phyloP scores from a whole-genome alignment of 2,888 invertebrate species.

The Drosophila atripex region DNA sequence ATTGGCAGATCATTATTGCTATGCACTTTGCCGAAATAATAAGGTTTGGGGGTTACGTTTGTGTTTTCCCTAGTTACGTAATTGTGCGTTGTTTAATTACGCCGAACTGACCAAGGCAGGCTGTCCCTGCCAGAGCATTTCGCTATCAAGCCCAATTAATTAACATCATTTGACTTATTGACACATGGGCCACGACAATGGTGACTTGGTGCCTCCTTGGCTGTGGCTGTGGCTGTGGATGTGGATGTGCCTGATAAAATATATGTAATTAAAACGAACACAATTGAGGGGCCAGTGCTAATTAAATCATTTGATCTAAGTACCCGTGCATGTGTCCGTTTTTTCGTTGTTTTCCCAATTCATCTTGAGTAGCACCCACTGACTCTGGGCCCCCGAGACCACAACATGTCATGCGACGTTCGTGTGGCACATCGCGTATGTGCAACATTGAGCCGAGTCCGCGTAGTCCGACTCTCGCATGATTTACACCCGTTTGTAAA shows the following conservation, averaged over 20 bases:
- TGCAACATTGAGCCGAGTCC: slow-evolving; percentile 19
- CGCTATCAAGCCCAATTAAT: slow-evolving; percentile 75
- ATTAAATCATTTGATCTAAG: slow-evolving; percentile 68
- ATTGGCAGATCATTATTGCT: slow-evolving; percentile 16
- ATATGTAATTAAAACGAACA: slow-evolving; percentile 73
- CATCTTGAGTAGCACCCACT: slow-evolving; percentile 11
- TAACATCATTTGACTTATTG: slow-evolving; percentile 81
- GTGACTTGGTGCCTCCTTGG: slow-evolving; percentile 23
- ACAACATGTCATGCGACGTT: slow-evolving; percentile 53
- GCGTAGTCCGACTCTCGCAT: slow-evolving; percentile 6
- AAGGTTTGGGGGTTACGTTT: slow-evolving; percentile 7
- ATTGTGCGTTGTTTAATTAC: slow-evolving; percentile 58
- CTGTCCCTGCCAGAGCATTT: slow-evolving; percentile 53
- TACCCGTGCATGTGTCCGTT: slow-evolving; percentile 24
- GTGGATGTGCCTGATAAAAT: slow-evolving; percentile 60
- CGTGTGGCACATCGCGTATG: slow-evolving; percentile 34
- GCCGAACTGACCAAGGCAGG: slow-evolving; percentile 55
- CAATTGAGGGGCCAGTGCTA: slow-evolving; percentile 74
- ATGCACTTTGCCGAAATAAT: slow-evolving; percentile 21
- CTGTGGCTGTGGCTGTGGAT: background rate
- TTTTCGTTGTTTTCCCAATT: slow-evolving; percentile 10
- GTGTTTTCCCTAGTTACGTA: slow-evolving; percentile 52
- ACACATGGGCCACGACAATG: slow-evolving; percentile 53
- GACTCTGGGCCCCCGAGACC: background rate
- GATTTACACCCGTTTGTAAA: slow-evolving; percentile 10